A percentile compares a stretch with the other conserved stretches of the same genome.
Conservation (phyloP, 2,797 vertebrate genomes). For the Tamandua tetradactyla region DNA sequence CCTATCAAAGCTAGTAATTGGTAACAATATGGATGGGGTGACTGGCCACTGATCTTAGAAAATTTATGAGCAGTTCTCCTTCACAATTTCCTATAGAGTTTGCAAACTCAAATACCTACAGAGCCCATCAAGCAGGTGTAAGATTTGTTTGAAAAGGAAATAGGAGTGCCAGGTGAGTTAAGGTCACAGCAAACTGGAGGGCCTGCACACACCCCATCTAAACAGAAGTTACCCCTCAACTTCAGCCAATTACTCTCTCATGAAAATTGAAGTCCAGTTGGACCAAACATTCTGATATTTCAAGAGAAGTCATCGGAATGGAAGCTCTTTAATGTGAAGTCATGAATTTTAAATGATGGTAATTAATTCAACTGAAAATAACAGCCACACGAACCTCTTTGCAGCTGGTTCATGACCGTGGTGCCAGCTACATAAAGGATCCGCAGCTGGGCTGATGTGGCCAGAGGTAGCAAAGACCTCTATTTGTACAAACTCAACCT, state of each 20-base stretch:
- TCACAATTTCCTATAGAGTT: not conserved
- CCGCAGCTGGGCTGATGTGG: not conserved
- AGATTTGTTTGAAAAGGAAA: not conserved
- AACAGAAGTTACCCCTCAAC: not conserved
- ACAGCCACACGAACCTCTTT: not conserved
- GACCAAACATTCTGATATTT: not conserved
- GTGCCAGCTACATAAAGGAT: not conserved
- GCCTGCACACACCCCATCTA: not conserved
- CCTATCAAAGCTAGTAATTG: not conserved
- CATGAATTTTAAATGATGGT: conserved; percentile 16
- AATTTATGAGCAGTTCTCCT: not conserved
- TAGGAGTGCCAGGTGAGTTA: not conserved
- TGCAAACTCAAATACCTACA: not conserved
- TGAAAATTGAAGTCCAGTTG: not conserved
- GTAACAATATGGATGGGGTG: not conserved
- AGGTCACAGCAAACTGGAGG: not conserved
- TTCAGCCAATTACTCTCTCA: not conserved
- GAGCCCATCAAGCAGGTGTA: not conserved
- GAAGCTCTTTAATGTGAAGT: not conserved
- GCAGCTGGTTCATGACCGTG: not conserved
- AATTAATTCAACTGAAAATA: not conserved
- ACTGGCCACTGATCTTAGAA: not conserved
- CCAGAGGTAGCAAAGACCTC: not conserved
- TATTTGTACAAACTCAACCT: not conserved
- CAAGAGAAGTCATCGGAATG: not conserved